These are phyloP conservation scores for Pseudoatta argentina DNA, from an alignment of 1,140 invertebrate species.

Conservation along the genomic window DNA sequence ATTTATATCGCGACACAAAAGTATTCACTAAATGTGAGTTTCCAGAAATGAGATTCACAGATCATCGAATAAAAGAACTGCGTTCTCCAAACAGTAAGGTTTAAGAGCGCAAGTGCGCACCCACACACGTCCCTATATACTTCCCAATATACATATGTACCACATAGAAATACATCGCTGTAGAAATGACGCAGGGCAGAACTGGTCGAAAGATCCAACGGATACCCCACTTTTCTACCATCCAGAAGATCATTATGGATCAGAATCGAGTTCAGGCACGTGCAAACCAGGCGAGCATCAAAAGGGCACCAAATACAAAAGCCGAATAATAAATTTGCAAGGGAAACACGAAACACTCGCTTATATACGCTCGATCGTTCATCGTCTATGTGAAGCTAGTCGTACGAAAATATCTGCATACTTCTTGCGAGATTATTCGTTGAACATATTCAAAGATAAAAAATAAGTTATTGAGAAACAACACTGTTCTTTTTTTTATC, in stretches of 20 bases:
- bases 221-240: constrained; percentile 47
- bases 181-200: constrained; percentile 42
- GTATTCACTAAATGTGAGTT: neutral
- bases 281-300: neutral
- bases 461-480: neutral
- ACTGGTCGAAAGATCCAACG: constrained; percentile 31
- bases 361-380: constrained; percentile 1
- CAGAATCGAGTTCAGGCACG: constrained; percentile 43
- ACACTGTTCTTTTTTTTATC: neutral
- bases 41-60: neutral
- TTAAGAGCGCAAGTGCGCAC: constrained; percentile 11
- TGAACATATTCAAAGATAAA: neutral
- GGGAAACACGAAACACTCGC: neutral
- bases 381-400: neutral
- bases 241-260: constrained; percentile 48
- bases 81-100: constrained; percentile 11
- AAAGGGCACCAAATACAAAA: constrained; percentile 34
- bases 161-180: constrained; percentile 14
- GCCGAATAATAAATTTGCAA: constrained; percentile 21
- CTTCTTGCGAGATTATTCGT: neutral
- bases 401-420: neutral
- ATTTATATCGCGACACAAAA: neutral
- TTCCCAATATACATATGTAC: neutral
- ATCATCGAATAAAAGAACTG: constrained; percentile 31
- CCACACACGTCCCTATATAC: neutral